Conservation (phyloP, 2,113 vertebrate genomes). For the Psophia crepitans region DNA sequence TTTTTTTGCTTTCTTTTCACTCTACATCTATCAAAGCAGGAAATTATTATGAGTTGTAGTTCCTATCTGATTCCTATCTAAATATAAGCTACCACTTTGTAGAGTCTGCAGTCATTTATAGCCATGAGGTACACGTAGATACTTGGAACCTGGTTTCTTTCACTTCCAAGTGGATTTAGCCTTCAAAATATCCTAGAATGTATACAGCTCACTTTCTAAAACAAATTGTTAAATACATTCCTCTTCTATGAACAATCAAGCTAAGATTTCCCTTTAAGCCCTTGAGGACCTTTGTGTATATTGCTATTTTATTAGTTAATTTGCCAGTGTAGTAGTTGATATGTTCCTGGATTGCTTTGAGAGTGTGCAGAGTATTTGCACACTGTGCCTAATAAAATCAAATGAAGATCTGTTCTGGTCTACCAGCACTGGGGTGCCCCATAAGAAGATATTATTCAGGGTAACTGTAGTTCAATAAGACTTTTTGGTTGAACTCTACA, state of each 20-base stretch:
- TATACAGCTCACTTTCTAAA: background rate
- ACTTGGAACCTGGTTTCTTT: background rate
- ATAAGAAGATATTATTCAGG: background rate
- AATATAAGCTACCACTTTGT: background rate
- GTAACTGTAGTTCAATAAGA: background rate
- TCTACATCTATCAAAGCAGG: background rate
- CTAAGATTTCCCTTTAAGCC: background rate
- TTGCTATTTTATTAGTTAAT: background rate
- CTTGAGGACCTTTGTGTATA: background rate
- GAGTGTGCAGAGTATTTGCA: background rate
- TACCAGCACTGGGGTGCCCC: background rate
- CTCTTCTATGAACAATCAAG: background rate
- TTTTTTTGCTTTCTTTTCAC: background rate
- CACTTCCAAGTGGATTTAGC: background rate
- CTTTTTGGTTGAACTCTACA: background rate
- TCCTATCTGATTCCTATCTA: background rate
- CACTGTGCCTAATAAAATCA: background rate
- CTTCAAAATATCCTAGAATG: background rate
- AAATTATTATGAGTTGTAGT: background rate
- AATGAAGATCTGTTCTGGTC: background rate
- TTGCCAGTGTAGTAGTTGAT: background rate
- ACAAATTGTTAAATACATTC: background rate
- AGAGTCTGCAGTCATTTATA: background rate
- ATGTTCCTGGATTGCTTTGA: background rate
- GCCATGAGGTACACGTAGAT: background rate